A percentile compares a stretch with the other conserved stretches of the same genome.
Evolutionary conservation across 2,888 invertebrate genomes (phyloP).

Genomic region (Lomographa bimaculata): DNA sequence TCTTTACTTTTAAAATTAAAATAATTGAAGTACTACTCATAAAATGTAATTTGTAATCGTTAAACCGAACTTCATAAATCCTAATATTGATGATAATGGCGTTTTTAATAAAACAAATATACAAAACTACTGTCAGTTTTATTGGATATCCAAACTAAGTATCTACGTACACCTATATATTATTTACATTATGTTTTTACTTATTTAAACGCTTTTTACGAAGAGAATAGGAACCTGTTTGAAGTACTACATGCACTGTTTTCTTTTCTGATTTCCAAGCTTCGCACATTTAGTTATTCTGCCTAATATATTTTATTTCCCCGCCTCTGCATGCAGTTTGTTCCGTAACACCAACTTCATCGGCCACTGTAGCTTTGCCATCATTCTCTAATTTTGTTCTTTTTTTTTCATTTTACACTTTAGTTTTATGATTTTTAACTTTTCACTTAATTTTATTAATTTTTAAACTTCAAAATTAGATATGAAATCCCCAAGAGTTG

Average conservation of each 20-base stretch:
- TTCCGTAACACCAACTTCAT: constrained; percentile 65
- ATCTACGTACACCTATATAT: constrained; percentile 26
- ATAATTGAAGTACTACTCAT: constrained; percentile 80
- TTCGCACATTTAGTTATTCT: constrained; percentile 52
- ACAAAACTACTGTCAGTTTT: constrained; percentile 75
- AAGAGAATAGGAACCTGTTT: constrained; percentile 5
- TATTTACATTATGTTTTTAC: constrained; percentile 26
- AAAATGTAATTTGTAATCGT: constrained; percentile 77
- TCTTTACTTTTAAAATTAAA: constrained; percentile 70
- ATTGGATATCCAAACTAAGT: constrained; percentile 45
- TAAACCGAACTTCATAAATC: constrained; percentile 83
- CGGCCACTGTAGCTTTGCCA: constrained; percentile 80
- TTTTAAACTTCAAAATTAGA: constrained; percentile 62
- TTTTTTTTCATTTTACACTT: constrained; percentile 57
- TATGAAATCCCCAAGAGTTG: constrained; percentile 44
- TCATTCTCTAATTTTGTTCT: constrained; percentile 72
- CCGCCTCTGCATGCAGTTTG: constrained; percentile 69
- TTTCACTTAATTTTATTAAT: constrained; percentile 48
- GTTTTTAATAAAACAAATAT: constrained; percentile 84
- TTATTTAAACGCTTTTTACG: constrained; percentile 30
- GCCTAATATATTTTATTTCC: constrained; percentile 41
- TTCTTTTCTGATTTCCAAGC: constrained; percentile 46
- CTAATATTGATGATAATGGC: constrained; percentile 84
- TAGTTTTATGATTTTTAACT: constrained; percentile 58
- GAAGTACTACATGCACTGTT: constrained; percentile 37